Percentiles rank a stretch among this genome's conserved stretches.
These are phyloP conservation scores for Magallana nippona DNA, from an alignment of 2,888 invertebrate genomes.

Conservation along the genomic window DNA sequence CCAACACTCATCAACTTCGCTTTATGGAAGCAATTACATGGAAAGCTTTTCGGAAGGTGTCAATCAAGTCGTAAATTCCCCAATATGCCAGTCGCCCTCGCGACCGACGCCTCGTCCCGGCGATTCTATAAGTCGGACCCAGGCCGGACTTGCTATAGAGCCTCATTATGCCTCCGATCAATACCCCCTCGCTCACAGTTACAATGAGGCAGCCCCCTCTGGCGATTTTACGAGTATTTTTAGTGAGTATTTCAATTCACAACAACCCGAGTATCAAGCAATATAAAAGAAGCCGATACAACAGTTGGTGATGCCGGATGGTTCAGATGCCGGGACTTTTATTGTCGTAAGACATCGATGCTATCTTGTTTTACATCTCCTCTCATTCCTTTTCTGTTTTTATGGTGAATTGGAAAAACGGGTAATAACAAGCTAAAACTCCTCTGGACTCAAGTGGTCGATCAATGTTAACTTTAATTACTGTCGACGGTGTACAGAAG, in stretches of 20 bases:
- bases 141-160: slow-evolving; percentile 47
- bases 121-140: slow-evolving; percentile 48
- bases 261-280: slow-evolving; percentile 60
- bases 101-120: slow-evolving; percentile 45
- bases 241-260: slow-evolving; percentile 61
- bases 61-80: slow-evolving; percentile 63
- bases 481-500: neutral
- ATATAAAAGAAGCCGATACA: slow-evolving; percentile 45
- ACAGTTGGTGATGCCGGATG: slow-evolving; percentile 7
- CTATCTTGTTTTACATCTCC: slow-evolving; percentile 43
- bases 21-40: slow-evolving; percentile 66
- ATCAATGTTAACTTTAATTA: slow-evolving; percentile 25
- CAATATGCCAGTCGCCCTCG: slow-evolving; percentile 51
- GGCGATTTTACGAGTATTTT: slow-evolving; percentile 63
- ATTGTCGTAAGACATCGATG: slow-evolving; percentile 39
- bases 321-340: slow-evolving; percentile 35
- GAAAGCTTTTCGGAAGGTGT: slow-evolving; percentile 60
- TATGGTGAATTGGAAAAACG: slow-evolving; percentile 41
- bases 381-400: slow-evolving; percentile 36
- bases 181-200: slow-evolving; percentile 43
- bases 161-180: slow-evolving; percentile 48
- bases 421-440: slow-evolving; percentile 34
- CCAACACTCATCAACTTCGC: slow-evolving; percentile 53
- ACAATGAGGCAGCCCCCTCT: slow-evolving; percentile 46
- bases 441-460: slow-evolving; percentile 5